Evolutionary conservation across 53 echinoderm and acorn worm genomes (phyloP).

Genomic region (Mesocentrotus franciscanus): DNA sequence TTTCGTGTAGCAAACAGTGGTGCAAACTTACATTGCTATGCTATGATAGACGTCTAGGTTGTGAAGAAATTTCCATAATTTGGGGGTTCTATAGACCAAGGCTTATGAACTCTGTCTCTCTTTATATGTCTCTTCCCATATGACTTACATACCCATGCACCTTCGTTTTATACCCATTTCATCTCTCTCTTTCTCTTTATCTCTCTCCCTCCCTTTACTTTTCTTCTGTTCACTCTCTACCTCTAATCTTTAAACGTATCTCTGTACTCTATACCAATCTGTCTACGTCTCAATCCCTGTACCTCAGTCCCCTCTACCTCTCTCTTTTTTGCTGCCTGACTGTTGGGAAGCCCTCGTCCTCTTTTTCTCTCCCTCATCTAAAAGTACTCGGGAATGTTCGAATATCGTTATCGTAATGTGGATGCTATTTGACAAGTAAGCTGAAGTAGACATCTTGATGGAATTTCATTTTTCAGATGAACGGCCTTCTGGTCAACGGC

Average conservation of each 20-base stretch:
- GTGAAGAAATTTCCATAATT: background rate
- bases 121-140: no score
- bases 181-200: background rate
- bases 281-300: background rate
- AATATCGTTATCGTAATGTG: background rate
- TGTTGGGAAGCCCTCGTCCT: background rate
- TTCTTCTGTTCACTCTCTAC: background rate
- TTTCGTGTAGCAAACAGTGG: background rate
- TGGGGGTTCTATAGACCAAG: background rate
- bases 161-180: no score
- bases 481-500: background rate
- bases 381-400: background rate
- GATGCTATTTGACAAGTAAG: background rate
- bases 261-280: background rate
- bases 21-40: background rate
- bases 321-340: background rate
- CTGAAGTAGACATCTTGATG: background rate
- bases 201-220: background rate
- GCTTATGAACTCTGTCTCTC: no score
- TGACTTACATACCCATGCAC: no score
- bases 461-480: background rate
- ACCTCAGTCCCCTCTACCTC: background rate
- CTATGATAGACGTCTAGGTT: background rate
- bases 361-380: background rate
- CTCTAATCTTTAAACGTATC: background rate